phyloP scores from a whole-genome alignment of 2,888 invertebrate genomes.

The Bombyx huttoni region DNA sequence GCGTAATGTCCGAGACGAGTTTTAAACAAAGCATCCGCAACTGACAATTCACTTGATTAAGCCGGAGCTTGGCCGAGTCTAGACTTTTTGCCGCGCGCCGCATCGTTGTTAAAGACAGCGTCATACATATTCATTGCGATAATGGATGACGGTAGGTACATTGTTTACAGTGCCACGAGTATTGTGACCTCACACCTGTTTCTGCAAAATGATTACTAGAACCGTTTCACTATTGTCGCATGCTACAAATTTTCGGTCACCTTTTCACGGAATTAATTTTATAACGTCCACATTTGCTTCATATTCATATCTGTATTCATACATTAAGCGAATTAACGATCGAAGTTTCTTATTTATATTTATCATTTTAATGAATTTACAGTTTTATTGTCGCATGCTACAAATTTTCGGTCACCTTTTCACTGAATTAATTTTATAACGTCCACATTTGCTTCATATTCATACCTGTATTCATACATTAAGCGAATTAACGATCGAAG shows the following conservation, averaged over 20 bases:
- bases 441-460: not conserved
- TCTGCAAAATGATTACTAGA: not conserved
- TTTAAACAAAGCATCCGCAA: not conserved
- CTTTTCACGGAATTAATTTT: not conserved
- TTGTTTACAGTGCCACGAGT: constrained; percentile 8
- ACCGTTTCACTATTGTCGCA: not conserved
- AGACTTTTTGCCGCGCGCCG: not conserved
- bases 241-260: not conserved
- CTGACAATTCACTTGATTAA: not conserved
- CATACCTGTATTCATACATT: too few relatives aligned
- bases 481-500: too few relatives aligned
- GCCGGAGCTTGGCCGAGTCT: not conserved
- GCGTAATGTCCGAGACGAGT: too few relatives aligned
- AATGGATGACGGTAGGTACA: constrained; percentile 9
- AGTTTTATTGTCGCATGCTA: not conserved
- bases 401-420: not conserved
- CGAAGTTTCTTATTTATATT: too few relatives aligned
- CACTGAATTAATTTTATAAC: not conserved
- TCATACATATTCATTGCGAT: constrained; percentile 10
- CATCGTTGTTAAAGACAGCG: not conserved
- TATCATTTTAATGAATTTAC: too few relatives aligned
- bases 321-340: too few relatives aligned
- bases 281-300: not conserved
- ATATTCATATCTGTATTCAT: too few relatives aligned
- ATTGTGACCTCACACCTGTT: constrained; percentile 6